Base-by-base conservation (phyloP, 2,888 invertebrate genomes). In the Lingula anatina region DNA sequence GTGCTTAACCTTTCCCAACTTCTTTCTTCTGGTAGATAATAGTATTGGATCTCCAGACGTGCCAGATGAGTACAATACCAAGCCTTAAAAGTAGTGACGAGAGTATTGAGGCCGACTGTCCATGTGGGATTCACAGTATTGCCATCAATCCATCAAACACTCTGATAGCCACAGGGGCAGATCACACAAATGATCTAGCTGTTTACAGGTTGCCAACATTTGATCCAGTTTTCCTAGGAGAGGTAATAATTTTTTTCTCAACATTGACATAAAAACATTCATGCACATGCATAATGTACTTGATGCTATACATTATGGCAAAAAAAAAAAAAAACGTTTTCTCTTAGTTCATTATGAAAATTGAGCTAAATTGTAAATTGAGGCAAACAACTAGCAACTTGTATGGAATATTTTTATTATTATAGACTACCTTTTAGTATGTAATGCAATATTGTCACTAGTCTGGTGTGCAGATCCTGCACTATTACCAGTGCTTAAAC, bases 221-320 rank as follows among this genome's bases (percentile, higher is more conserved):
- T 54, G 94, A 94, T 79, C 94, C 95, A 0, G 86, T 94, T 2
- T 92, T 90, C 78, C 89, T 95, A 12, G 94, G 94, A 0, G 93
- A 94, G 78, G 81, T 81, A 50, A 50, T 59, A 21, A 15, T 20
- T 28, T n/a, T 31, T 31, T 15, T 9, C n/a, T n/a, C n/a, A n/a
- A n/a, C n/a, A n/a, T n/a, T n/a, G n/a, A n/a, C n/a, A n/a, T n/a
- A n/a, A n/a, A n/a, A n/a, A n/a, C n/a, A n/a, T n/a, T n/a, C n/a
- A n/a, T n/a, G n/a, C n/a, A n/a, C n/a, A n/a, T n/a, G n/a, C n/a
- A n/a, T n/a, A 12, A 7, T 31, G 31, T 31, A 7, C 7, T 31
- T 31, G 15, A 15, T 31, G 31, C 7, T 12, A 31, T 31, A 31
- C 15, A 31, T 31, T 31, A 12, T 12, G 9, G 9, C 12, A 43